Conservation (phyloP, 2,113 vertebrate genomes). For the Oenanthe oenanthe region DNA sequence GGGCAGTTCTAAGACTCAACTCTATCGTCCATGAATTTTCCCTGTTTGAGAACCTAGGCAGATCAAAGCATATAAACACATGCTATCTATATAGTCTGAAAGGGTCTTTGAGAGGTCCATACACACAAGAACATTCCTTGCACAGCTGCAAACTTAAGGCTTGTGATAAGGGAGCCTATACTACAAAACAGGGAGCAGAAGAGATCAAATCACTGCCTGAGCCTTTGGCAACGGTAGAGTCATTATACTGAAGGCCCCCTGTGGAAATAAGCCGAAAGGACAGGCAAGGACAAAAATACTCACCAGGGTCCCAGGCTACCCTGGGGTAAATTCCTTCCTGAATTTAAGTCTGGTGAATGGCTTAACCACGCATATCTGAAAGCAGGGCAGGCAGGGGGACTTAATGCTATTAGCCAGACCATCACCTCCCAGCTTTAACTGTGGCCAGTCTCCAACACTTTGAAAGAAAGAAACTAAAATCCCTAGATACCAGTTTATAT, state of each 20-base stretch:
- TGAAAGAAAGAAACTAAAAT: neutral
- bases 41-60: neutral
- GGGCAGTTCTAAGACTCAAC: neutral
- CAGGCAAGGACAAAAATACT: neutral
- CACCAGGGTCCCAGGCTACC: neutral
- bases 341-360: neutral
- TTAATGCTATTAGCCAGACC: slow-evolving; percentile 5
- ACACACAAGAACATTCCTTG: neutral
- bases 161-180: neutral
- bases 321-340: neutral
- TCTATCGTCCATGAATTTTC: neutral
- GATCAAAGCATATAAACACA: neutral
- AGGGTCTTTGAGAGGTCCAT: neutral
- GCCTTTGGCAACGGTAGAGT: neutral
- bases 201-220: neutral
- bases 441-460: neutral
- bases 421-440: neutral
- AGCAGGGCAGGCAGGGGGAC: neutral
- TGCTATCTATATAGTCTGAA: neutral
- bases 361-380: neutral
- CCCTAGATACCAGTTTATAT: neutral
- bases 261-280: neutral
- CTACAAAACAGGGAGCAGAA: neutral
- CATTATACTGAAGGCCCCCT: neutral
- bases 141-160: neutral